phyloP scores from a whole-genome alignment of 2,888 invertebrate genomes.

The Drosophila mettleri region DNA sequence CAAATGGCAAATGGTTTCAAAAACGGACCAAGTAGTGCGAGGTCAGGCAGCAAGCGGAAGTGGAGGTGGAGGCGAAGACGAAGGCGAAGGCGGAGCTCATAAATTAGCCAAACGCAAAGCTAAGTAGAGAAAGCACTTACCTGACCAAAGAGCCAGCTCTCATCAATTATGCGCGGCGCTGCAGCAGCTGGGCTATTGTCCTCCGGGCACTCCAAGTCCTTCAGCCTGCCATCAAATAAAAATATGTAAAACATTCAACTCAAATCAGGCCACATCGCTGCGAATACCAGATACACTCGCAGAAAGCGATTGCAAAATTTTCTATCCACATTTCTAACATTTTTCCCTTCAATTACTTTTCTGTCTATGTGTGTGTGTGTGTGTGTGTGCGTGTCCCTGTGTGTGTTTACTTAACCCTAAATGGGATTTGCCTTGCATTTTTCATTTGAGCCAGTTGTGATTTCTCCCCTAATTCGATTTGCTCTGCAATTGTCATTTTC shows the following conservation, averaged over 20 bases:
- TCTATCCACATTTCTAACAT: neutral
- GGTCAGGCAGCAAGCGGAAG: neutral
- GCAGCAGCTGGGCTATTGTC: constrained; percentile 53
- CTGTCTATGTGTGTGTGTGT: no score
- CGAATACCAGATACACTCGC: constrained; percentile 31
- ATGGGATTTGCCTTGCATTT: constrained; percentile 10
- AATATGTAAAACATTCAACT: constrained; percentile 46
- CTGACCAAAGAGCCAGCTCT: constrained; percentile 84
- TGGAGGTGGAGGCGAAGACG: no score
- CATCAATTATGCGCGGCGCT: constrained; percentile 83
- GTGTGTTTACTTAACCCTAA: neutral
- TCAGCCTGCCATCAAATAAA: constrained; percentile 60
- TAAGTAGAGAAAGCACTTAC: constrained; percentile 69
- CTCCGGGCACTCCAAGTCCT: constrained; percentile 63
- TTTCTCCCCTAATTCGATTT: constrained; percentile 17
- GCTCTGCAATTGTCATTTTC: constrained; percentile 8
- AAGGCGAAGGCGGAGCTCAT: constrained; percentile 18
- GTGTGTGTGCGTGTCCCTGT: no score
- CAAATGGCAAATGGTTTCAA: constrained; percentile 6
- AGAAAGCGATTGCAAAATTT: neutral
- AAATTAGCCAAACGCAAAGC: constrained; percentile 52
- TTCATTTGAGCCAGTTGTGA: constrained; percentile 8
- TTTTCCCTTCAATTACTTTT: neutral
- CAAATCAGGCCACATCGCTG: neutral
- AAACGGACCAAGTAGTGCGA: neutral